Conservation (phyloP, 2,797 vertebrate genomes). For the Kryptopterus vitreolus region DNA sequence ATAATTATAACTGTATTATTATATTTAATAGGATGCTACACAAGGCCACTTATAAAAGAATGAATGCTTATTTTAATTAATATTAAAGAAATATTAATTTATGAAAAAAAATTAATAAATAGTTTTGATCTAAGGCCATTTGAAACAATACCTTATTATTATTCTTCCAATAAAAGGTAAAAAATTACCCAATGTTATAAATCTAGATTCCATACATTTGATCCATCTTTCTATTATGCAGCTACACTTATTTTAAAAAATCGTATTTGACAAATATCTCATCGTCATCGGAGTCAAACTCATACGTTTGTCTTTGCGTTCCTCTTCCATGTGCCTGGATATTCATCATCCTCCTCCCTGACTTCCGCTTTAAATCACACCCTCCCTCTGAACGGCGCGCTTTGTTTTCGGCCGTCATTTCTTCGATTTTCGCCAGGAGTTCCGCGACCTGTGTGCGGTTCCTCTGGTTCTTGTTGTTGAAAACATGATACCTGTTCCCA, state of each 20-base stretch:
- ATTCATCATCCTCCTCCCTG: not conserved
- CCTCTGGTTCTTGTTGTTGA: slow-evolving; percentile 44
- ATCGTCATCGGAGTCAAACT: not conserved
- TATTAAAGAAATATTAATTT: too few relatives aligned
- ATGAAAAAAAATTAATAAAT: too few relatives aligned
- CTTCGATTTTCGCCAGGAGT: slow-evolving; percentile 48
- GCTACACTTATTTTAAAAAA: not conserved
- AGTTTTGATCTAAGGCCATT: not conserved
- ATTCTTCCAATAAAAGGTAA: not conserved
- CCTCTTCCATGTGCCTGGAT: not conserved
- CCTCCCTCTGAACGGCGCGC: slow-evolving; percentile 12
- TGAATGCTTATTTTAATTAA: too few relatives aligned
- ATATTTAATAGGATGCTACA: too few relatives aligned
- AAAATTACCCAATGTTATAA: not conserved
- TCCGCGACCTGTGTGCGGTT: slow-evolving; percentile 39
- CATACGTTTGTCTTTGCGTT: slow-evolving; percentile 8
- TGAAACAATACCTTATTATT: not conserved
- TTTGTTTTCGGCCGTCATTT: slow-evolving; percentile 35
- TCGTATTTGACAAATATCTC: slow-evolving; percentile 22
- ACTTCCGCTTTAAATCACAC: slow-evolving; percentile 14
- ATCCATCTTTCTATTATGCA: not conserved
- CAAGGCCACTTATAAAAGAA: too few relatives aligned
- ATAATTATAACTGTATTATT: too few relatives aligned
- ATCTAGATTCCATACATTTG: not conserved
- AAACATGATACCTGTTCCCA: slow-evolving; percentile 50